These are phyloP conservation scores for Gracilinanus agilis DNA, from an alignment of 2,113 vertebrate species.

Conservation along the genomic window DNA sequence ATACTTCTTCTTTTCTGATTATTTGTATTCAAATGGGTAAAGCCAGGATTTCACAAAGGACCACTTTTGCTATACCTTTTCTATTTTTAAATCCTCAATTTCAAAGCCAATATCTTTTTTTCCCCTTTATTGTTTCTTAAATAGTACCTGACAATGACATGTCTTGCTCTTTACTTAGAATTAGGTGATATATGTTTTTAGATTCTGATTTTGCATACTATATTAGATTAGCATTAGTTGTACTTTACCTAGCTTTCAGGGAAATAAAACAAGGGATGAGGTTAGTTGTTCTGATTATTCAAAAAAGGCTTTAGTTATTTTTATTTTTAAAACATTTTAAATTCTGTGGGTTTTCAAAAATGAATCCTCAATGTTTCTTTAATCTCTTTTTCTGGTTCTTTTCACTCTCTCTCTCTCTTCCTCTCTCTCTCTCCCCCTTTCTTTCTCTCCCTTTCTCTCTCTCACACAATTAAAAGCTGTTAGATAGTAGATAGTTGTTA, in stretches of 20 bases:
- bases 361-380: neutral
- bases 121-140: neutral
- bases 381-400: neutral
- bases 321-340: conserved; percentile 9
- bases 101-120: conserved; percentile 1
- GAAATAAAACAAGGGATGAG: neutral
- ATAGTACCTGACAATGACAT: neutral
- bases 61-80: neutral
- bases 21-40: neutral
- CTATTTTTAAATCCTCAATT: neutral
- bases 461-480: neutral
- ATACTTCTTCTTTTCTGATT: neutral
- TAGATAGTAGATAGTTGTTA: neutral
- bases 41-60: neutral
- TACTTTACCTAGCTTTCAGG: neutral
- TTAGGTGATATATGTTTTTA: neutral
- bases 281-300: neutral
- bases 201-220: conserved; percentile 6
- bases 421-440: no score
- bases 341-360: neutral
- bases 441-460: neutral
- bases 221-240: neutral
- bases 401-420: neutral
- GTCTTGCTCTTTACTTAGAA: neutral
- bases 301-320: conserved; percentile 23